A percentile compares a stretch with the other conserved stretches of the same genome.
These are phyloP conservation scores for Drosophila hamatofila DNA, from an alignment of 2,888 invertebrate species.

Conservation along the genomic window DNA sequence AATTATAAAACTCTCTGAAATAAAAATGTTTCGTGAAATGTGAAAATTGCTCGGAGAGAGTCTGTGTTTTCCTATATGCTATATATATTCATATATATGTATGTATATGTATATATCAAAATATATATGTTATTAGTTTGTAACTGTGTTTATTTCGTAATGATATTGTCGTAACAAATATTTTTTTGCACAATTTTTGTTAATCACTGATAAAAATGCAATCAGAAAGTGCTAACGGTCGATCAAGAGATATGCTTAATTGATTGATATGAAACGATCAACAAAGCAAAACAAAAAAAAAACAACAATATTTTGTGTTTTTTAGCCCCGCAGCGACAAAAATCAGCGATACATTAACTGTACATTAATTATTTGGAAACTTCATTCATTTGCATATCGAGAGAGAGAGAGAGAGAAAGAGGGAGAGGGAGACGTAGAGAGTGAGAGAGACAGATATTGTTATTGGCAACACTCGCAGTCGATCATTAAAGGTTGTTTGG, in stretches of 20 bases:
- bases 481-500: constrained; percentile 57
- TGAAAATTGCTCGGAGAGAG: constrained; percentile 14
- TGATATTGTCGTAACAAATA: constrained; percentile 5
- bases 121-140: not conserved
- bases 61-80: constrained; percentile 12
- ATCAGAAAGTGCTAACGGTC: constrained; percentile 72
- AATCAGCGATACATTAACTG: constrained; percentile 44
- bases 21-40: constrained; percentile 9
- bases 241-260: constrained; percentile 47
- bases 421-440: not conserved
- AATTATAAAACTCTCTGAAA: constrained; percentile 1
- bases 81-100: too few relatives aligned
- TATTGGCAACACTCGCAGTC: constrained; percentile 25
- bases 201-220: constrained; percentile 52
- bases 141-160: constrained; percentile 4
- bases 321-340: constrained; percentile 48
- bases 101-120: too few relatives aligned
- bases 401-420: not conserved
- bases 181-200: constrained; percentile 42
- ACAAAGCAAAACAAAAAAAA: constrained; percentile 18
- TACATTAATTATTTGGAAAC: constrained; percentile 28
- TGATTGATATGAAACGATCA: constrained; percentile 61
- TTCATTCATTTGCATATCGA: constrained; percentile 36
- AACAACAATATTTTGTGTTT: constrained; percentile 3
- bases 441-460: not conserved